Percentiles rank a stretch among this genome's conserved stretches.
Conservation (phyloP, 1,140 invertebrate species). For the Helicoverpa armigera region DNA sequence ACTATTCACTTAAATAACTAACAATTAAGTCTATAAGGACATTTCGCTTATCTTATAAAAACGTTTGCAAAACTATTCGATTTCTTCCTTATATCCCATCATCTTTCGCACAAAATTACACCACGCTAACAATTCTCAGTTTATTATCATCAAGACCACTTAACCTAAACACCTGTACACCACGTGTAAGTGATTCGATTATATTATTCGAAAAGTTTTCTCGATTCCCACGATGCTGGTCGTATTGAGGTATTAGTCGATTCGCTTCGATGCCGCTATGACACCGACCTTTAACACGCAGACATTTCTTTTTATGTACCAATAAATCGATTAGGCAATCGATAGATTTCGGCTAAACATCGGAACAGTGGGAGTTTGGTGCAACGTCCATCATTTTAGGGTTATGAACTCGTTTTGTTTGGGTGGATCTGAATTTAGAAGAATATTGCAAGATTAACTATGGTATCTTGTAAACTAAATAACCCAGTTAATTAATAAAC, state of each 20-base stretch:
- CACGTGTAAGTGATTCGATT: constrained; percentile 1
- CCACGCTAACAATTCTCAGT: not conserved
- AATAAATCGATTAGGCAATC: constrained; percentile 44
- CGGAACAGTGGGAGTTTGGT: not conserved
- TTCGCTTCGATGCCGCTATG: constrained; percentile 44
- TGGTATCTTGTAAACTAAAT: too few species aligned
- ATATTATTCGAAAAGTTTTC: constrained; percentile 37
- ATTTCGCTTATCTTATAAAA: too few species aligned
- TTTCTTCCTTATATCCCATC: not conserved
- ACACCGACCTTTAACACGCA: constrained; percentile 47
- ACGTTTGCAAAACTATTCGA: too few species aligned
- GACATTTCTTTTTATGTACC: constrained; percentile 46
- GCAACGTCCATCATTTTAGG: not conserved
- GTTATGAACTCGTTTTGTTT: too few species aligned
- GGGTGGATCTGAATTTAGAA: too few species aligned
- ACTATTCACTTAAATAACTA: too few species aligned
- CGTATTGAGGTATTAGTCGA: constrained; percentile 44
- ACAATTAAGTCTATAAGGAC: too few species aligned
- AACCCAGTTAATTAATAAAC: too few species aligned
- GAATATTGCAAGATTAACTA: too few species aligned
- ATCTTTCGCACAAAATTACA: not conserved
- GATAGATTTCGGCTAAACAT: constrained; percentile 5
- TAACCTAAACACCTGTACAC: constrained; percentile 17
- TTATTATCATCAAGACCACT: constrained; percentile 6
- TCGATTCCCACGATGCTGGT: constrained; percentile 38